Conservation (phyloP, 2,797 vertebrate genomes). For the Mus spretus region DNA sequence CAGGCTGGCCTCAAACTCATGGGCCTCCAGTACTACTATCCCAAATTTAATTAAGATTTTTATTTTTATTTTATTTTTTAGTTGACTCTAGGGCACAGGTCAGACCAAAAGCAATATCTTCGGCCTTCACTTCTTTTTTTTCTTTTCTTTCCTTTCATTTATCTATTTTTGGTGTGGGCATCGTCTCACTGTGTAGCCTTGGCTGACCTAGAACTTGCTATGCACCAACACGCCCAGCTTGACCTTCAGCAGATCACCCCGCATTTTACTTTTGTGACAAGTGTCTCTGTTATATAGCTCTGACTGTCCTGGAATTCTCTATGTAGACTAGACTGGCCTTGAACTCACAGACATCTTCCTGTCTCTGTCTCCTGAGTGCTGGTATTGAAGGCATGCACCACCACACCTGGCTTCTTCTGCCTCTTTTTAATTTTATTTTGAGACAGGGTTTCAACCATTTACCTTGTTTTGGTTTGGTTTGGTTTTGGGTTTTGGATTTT, state of each 20-base stretch:
- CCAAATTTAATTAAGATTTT: neutral
- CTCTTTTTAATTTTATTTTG: neutral
- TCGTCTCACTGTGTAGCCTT: neutral
- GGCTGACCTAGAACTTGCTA: neutral
- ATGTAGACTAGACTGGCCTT: neutral
- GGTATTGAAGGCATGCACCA: neutral
- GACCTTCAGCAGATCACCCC: neutral
- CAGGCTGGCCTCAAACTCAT: neutral
- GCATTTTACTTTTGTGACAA: neutral
- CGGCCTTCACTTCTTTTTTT: neutral
- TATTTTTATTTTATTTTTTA: neutral
- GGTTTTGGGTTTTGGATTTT: too few species aligned
- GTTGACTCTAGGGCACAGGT: neutral
- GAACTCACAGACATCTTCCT: neutral
- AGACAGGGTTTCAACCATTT: neutral
- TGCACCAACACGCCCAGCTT: neutral
- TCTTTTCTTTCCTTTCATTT: neutral
- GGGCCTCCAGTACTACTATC: neutral
- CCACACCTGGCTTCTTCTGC: neutral
- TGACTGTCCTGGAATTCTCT: neutral
- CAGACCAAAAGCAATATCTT: neutral
- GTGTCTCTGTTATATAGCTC: neutral
- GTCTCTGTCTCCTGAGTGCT: neutral
- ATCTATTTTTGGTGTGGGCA: neutral
- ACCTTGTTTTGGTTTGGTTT: too few species aligned